Percentiles rank a stretch among this genome's conserved stretches.
Conservation (phyloP, 2,113 vertebrate species). For the Mionectes macconnelli region DNA sequence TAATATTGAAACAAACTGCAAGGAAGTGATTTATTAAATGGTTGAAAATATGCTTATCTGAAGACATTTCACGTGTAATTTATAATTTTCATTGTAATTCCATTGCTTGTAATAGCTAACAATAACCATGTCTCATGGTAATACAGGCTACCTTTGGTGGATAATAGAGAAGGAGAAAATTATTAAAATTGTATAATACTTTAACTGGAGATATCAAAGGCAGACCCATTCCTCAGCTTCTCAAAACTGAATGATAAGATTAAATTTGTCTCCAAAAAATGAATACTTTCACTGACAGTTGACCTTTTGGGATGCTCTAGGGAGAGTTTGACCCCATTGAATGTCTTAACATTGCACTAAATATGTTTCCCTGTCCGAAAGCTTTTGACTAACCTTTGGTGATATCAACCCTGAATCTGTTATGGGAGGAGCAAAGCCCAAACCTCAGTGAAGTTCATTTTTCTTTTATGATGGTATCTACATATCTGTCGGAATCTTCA, state of each 20-base stretch:
- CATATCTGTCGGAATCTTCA: constrained; percentile 41
- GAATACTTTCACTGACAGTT: background rate
- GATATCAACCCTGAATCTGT: background rate
- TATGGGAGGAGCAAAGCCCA: background rate
- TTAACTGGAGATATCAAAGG: background rate
- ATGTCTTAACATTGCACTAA: background rate
- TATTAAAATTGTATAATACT: background rate
- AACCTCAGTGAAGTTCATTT: background rate
- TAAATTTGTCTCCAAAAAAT: background rate
- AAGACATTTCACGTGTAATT: background rate
- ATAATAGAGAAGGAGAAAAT: background rate
- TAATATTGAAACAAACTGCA: background rate
- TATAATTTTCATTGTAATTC: background rate
- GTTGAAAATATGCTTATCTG: background rate
- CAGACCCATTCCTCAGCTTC: background rate
- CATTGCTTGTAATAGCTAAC: background rate
- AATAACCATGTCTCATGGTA: background rate
- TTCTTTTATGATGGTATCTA: constrained; percentile 37
- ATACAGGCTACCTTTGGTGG: background rate
- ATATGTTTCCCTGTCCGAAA: background rate
- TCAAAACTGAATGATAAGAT: background rate
- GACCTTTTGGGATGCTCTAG: background rate
- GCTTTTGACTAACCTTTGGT: background rate
- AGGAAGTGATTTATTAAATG: background rate
- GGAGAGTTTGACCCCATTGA: background rate